Evolutionary conservation across 1,140 invertebrate genomes (phyloP), one percentile per base, ranked within the genome.

Genomic region (Drosophila kurseongensis): DNA sequence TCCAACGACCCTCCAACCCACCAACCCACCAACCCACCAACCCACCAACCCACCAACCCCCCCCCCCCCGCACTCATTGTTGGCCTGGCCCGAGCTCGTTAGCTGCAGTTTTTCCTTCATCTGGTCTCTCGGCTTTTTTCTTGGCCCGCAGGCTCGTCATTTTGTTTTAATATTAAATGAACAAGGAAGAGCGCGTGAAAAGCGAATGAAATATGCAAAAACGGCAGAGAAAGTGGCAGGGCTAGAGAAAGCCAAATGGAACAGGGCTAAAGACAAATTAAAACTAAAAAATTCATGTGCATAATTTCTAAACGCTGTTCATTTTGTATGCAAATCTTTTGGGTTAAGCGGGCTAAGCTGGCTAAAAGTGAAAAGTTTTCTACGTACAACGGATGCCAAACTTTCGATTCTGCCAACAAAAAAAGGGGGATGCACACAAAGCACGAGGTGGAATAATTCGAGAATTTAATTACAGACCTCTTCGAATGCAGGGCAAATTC

Each of bases 141-240:
- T 32, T 55, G 27, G 79, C 84, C 82, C 84, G 74, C 67, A 78
- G 77, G 80, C 85, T 67, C 67, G 81, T 86, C 84, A 80, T 89
- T 88, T 84, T 89, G 84, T 89, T 88, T 77, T 83, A 89, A 84
- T 88, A 80, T 88, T 89, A 80, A 88, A 88, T 88, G 80, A 88
- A 84, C 59, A 78, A 78, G 80, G 67, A 83, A 83, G 65, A 77
- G 58, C 67, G 79, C 84, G 79, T 61, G 60, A 77, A 82, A 69
- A 61, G 56, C 74, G 63, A 80, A 71, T 80, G 76, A 88, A 88
- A 89, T 83, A 88, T 86, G 84, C 79, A 86, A 57, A 73, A 83
- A 69, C 65, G 52, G 52, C 57, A 56, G 51, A 51, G 48, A 42
- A 68, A 68, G 48, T 54, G 41, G 35, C 40, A 18, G 16, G 27